Base-by-base conservation (phyloP, 2,797 vertebrate genomes). In the Notoglanidium macrostoma region DNA sequence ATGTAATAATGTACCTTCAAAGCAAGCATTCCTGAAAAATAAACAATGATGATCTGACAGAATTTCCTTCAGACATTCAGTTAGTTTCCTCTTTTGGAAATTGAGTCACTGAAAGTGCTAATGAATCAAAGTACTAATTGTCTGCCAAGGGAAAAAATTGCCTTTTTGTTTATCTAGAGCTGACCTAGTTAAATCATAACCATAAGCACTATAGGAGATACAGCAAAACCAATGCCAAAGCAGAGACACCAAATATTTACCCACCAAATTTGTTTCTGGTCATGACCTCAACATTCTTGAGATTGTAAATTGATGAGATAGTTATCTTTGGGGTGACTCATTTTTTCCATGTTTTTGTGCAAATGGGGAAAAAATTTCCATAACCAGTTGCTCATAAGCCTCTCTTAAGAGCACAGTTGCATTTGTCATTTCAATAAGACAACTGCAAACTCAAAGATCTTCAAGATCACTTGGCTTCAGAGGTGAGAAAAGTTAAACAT, bases 321-420 rank as follows among this genome's bases (percentile, higher is more conserved):
- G 92, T 94, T 89, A 94, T 95, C 93, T 95, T 91, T 92, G 93
- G 94, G 93, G 90, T 94, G 94, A 94, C 92, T 94, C 94, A 95
- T 93, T 94, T 92, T 91, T 93, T 93, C 94, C 94, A 94, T 94
- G 93, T 93, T 93, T 93, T 94, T 92, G 90, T 92, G 92, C 91
- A 93, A 93, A 93, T 65, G 90, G 92, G 49, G 93, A 94, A 94
- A 88, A 94, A 92, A 91, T 89, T 94, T 95, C 94, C 92, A 88
- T 92, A 94, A 74, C 77, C 67, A 44, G 49, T 83, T 70, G 63
- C 74, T 83, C 86, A 85, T 87, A 80, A 70, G 63, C 44, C 61
- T 74, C 57, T 81, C 44, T 15, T 29, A 81, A 76, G 59, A 85
- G 32, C 57, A 40, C 32, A 57, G 87, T 44, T 76, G 67, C 51